phyloP scores from a whole-genome alignment of 2,797 vertebrate species.

The Crypturellus tataupa region DNA sequence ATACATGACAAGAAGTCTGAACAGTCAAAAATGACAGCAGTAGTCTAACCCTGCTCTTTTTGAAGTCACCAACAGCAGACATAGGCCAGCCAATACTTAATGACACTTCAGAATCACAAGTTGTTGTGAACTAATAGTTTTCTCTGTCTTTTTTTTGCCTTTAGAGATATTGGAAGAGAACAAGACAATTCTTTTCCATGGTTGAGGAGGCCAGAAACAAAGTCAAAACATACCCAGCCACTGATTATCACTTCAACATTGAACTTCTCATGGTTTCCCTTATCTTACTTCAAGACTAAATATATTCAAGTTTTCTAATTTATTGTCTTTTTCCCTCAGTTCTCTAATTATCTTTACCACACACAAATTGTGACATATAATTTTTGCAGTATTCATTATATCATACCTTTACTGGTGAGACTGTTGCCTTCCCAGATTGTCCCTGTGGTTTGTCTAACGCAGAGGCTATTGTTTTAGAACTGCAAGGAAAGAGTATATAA shows the following conservation, averaged over 20 bases:
- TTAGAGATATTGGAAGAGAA: background rate
- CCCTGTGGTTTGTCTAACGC: constrained; percentile 53
- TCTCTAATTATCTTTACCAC: background rate
- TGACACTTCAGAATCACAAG: background rate
- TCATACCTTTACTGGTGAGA: constrained; percentile 83
- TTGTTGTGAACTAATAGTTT: background rate
- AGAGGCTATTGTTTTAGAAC: constrained; percentile 20
- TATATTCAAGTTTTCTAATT: rapidly evolving
- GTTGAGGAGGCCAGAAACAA: background rate
- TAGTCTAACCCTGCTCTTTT: background rate
- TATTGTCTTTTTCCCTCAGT: background rate
- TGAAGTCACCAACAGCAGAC: background rate
- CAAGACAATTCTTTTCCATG: background rate
- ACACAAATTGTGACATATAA: background rate
- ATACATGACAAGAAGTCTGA: background rate
- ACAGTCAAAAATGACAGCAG: background rate
- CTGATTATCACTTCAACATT: rapidly evolving
- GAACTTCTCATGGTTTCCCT: background rate
- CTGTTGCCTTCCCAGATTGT: constrained; percentile 18
- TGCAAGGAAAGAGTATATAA: constrained; percentile 46
- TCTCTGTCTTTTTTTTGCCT: background rate
- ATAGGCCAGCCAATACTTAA: background rate
- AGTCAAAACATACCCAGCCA: background rate
- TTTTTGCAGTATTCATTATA: background rate
- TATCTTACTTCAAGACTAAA: background rate